Percentiles rank a stretch among this genome's conserved stretches.
phyloP scores from a whole-genome alignment of 1,140 invertebrate genomes.

The Drosophila neocordata region DNA sequence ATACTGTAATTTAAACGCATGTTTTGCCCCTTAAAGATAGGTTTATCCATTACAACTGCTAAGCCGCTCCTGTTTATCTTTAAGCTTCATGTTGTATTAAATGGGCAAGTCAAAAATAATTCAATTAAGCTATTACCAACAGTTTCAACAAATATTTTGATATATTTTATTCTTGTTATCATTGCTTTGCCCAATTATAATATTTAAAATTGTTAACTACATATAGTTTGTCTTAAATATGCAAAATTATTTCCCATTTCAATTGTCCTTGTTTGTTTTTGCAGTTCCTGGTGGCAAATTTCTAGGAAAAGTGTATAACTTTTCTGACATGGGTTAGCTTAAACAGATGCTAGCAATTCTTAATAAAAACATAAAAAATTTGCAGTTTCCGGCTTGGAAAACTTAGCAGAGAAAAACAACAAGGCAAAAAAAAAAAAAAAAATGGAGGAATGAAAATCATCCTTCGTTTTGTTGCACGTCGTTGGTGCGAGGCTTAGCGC shows the following conservation, averaged over 20 bases:
- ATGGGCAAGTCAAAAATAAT: background rate
- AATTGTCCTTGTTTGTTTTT: background rate
- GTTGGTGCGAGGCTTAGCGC: constrained; percentile 60
- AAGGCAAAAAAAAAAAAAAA: background rate
- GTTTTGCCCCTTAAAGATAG: too few relatives aligned
- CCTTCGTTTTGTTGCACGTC: constrained; percentile 18
- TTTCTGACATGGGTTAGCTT: constrained; percentile 1
- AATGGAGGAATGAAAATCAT: background rate
- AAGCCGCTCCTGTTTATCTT: background rate
- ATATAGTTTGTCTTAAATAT: background rate
- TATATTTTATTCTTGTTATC: too few relatives aligned
- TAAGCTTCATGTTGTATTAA: background rate
- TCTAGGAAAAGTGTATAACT: background rate
- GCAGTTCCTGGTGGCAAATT: background rate
- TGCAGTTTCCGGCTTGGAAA: constrained; percentile 13
- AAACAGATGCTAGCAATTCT: constrained; percentile 4
- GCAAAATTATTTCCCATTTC: background rate
- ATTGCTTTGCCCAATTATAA: constrained; percentile 22
- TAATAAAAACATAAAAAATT: constrained; percentile 3
- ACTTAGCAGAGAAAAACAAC: background rate
- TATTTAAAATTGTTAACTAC: background rate
- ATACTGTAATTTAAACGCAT: too few relatives aligned
- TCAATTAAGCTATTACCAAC: too few relatives aligned
- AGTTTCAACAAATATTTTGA: too few relatives aligned
- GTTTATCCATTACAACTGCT: too few relatives aligned